Evolutionary conservation across 53 echinoderm and acorn worm genomes (phyloP).

Genomic region (Patiria pectinifera): DNA sequence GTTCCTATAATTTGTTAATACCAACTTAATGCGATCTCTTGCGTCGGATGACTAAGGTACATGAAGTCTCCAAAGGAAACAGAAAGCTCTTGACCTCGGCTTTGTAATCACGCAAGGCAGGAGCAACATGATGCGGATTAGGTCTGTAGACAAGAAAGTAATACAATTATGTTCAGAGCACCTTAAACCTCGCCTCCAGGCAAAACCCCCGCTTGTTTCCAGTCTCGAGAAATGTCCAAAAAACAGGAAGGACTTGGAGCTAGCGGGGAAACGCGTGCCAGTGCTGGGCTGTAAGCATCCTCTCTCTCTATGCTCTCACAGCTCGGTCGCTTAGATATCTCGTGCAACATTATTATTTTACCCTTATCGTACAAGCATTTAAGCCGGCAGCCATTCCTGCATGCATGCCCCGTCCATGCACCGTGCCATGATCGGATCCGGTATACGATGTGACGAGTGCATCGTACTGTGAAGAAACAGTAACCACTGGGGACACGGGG

Average conservation of each 20-base stretch:
- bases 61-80: no score
- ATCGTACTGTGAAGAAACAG: conserved; percentile 13
- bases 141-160: no score
- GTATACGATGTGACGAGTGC: not conserved
- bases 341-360: not conserved
- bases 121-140: no score
- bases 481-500: not conserved
- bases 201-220: not conserved
- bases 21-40: not conserved
- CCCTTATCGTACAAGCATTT: not conserved
- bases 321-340: not conserved
- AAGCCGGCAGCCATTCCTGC: not conserved
- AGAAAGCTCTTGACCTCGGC: no score
- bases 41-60: not conserved
- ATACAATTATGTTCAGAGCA: no score
- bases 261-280: not conserved
- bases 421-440: not conserved
- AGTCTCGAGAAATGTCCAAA: not conserved
- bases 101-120: no score
- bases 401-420: not conserved
- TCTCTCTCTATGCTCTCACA: not conserved
- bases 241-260: not conserved
- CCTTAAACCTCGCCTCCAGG: not conserved
- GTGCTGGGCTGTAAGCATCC: not conserved
- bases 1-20: not conserved